Base-by-base conservation (phyloP, 1,140 invertebrate species). In the Araneus ventricosus region DNA sequence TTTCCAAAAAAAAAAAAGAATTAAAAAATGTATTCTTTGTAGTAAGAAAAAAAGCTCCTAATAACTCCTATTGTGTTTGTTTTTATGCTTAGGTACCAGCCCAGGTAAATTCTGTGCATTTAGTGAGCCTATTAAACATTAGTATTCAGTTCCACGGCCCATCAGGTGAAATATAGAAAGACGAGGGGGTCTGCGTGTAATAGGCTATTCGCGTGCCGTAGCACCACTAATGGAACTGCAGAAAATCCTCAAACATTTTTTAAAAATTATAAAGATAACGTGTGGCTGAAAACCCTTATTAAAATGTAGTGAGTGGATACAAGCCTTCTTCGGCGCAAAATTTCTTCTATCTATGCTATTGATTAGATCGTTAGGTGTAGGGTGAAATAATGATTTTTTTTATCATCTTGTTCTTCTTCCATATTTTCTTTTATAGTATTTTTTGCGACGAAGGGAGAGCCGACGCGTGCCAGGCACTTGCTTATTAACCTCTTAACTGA, bases 191-290 rank as follows among this genome's bases (percentile, higher is more conserved):
- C 20, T n/a, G 61, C 88, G 24, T 80, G 88, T 89, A 89, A 89
- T 89, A 89, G 88, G 45, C 39, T 20, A 89, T 89, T 89, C 45
- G 88, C 88, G 88, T 89, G 88, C 88, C 20, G 14, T 24, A 2
- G 41, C 24, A 22, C 37, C 30, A 30, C 70, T 89, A 89, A 89
- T 89, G 67, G 88, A 52, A 79, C 67, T 57, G 45, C 41, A 57
- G 67, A 89, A 89, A 89, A 88, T 67, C 86, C 17, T 88, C 59
- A 63, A 89, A 57, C 30, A 89, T 89, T 89, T 89, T 84, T 80
- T n/a, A 79, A 79, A 89, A 89, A 89, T 89, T 89, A 89, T 79
- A 89, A 89, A 52, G 88, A 89, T 89, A 79, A 79, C 88, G 70
- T 63, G 70, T 89, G 70, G 45, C 70, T 52, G 70, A 89, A 61